A percentile compares a stretch with the other conserved stretches of the same genome.
phyloP scores from a whole-genome alignment of 1,140 invertebrate genomes.

The Cydia splendana region DNA sequence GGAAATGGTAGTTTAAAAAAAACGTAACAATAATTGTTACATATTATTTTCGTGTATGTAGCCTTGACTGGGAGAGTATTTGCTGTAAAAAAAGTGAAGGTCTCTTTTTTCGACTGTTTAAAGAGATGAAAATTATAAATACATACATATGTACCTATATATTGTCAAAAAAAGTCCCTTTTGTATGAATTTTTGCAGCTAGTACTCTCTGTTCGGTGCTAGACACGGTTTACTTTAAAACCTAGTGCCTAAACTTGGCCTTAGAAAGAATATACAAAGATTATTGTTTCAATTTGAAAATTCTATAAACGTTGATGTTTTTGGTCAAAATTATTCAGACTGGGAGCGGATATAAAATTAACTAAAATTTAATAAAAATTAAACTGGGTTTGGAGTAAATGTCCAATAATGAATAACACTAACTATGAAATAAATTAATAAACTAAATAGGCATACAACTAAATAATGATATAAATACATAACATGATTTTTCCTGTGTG shows the following conservation, averaged over 20 bases:
- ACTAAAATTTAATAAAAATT: constrained; percentile 30
- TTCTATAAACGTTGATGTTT: constrained; percentile 35
- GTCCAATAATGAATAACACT: not conserved
- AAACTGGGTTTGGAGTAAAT: not conserved
- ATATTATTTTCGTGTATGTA: no score
- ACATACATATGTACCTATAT: no score
- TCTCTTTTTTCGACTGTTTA: no score
- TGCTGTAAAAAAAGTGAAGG: not conserved
- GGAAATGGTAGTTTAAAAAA: not conserved
- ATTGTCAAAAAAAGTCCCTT: no score
- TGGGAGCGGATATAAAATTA: constrained; percentile 18
- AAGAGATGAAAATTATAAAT: no score
- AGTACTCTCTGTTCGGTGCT: not conserved
- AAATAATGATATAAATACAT: not conserved
- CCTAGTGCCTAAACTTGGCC: constrained; percentile 29
- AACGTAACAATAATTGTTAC: not conserved
- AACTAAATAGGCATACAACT: not conserved
- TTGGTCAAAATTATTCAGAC: constrained; percentile 21
- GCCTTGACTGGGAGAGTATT: not conserved
- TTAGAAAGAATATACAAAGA: constrained; percentile 27
- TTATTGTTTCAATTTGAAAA: constrained; percentile 32
- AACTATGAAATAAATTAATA: not conserved
- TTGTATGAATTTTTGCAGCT: not conserved
- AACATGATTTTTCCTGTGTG: not conserved
- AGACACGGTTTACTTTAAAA: constrained; percentile 13